Conservation (phyloP, 2,888 invertebrate genomes). For the Ariolimax columbianus region DNA sequence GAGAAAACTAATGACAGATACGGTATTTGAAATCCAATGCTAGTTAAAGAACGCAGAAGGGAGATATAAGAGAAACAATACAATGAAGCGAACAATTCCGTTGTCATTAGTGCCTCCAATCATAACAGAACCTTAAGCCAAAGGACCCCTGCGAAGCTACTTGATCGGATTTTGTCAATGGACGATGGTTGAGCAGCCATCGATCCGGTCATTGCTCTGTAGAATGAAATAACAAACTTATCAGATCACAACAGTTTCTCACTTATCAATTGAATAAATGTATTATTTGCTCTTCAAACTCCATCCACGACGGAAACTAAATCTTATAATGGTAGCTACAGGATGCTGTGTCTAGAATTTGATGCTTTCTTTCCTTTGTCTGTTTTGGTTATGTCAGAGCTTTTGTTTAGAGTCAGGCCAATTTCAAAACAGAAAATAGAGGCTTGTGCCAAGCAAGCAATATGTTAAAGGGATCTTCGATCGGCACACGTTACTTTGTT, state of each 20-base stretch:
- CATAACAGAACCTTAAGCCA: background rate
- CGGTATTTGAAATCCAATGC: too few species aligned
- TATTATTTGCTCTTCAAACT: background rate
- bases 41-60: background rate
- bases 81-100: background rate
- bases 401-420: background rate
- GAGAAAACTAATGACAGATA: too few species aligned
- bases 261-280: background rate
- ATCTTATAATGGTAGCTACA: background rate
- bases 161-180: constrained; percentile 23
- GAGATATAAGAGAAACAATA: background rate
- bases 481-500: too few species aligned
- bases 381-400: background rate
- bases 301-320: background rate
- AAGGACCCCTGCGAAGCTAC: constrained; percentile 11
- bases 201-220: background rate
- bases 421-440: background rate
- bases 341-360: background rate
- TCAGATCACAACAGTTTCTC: background rate
- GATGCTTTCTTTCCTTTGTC: background rate
- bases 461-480: too few species aligned
- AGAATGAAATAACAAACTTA: constrained; percentile 1
- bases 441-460: too few species aligned
- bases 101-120: constrained; percentile 5
- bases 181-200: constrained; percentile 8